phyloP scores from a whole-genome alignment of 2,888 invertebrate species.

The Amblyjoppa proteus region DNA sequence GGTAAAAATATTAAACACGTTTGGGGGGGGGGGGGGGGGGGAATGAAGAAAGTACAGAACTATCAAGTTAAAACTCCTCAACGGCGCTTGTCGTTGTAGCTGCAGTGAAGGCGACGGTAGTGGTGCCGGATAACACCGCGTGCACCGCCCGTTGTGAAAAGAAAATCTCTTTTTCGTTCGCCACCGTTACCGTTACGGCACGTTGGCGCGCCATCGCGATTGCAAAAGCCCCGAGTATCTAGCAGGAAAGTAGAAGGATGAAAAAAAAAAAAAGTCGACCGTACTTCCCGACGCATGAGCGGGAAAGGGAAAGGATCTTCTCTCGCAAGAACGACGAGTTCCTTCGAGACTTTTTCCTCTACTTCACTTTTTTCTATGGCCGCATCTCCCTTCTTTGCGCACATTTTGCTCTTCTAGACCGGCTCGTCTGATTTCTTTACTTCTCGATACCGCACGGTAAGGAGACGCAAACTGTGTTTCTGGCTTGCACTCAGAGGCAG shows the following conservation, averaged over 20 bases:
- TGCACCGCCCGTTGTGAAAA: slow-evolving; percentile 58
- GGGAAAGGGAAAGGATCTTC: slow-evolving; percentile 40
- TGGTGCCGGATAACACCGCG: slow-evolving; percentile 41
- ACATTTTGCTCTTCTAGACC: slow-evolving; percentile 47
- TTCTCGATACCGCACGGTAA: slow-evolving; percentile 28
- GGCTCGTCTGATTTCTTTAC: slow-evolving; percentile 36
- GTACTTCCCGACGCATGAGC: slow-evolving; percentile 17
- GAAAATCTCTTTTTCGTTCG: slow-evolving; percentile 72
- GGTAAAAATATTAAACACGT: slow-evolving; percentile 29
- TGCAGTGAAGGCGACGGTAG: slow-evolving; percentile 23
- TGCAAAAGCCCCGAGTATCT: slow-evolving; percentile 68
- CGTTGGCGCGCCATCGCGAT: slow-evolving; percentile 70
- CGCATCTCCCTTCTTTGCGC: slow-evolving; percentile 22
- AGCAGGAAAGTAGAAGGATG: slow-evolving; percentile 59
- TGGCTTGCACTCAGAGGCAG: slow-evolving; percentile 27
- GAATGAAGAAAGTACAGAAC: slow-evolving; percentile 23
- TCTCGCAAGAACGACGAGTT: slow-evolving; percentile 47
- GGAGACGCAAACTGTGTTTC: slow-evolving; percentile 22
- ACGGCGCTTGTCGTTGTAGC: slow-evolving; percentile 37
- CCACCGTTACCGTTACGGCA: slow-evolving; percentile 73
- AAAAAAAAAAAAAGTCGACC: slow-evolving; percentile 52
- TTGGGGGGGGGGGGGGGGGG: slow-evolving; percentile 6
- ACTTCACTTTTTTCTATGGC: slow-evolving; percentile 15
- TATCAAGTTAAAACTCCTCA: slow-evolving; percentile 43
- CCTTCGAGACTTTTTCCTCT: slow-evolving; percentile 56